Base-by-base conservation (phyloP, 23 tunicate species). In the Diplosoma virens region DNA sequence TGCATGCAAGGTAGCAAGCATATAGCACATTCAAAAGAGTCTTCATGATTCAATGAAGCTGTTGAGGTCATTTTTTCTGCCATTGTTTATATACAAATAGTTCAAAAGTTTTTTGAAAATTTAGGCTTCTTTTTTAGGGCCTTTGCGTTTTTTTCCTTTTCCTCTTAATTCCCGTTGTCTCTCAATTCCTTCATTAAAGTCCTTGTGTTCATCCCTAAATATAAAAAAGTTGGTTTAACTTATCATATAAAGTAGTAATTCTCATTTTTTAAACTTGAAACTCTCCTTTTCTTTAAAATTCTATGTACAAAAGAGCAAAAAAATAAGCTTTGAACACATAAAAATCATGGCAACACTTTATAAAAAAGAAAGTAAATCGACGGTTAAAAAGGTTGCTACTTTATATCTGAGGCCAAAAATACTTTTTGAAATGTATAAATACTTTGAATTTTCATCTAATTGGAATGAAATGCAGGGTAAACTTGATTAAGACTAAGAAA, bases 1-100 rank as follows among this genome's bases (percentile, higher is more conserved):
- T 87, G 95, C 77, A 87, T 64, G 55, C 82, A 87, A 32, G 83
- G 85, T 67, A 81, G 95, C 11, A 87, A 63, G 63, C 95, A 87
- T 11, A 87, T 81, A 21, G 95, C 95, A 73, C 95, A 87, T 31
- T 87, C 95, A 5, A 76, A 16, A 14, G 59, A 53, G 14, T 66
- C 65, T 52, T 77, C 89, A 28, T 37, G 59, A 5, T 7, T 9
- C 20, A 41, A 41, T 7, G 50, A 14, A 14, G 50, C 11, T 14
- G 14, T 14, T 41, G 50, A 41, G 14, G n/a, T n/a, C n/a, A n/a
- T n/a, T n/a, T 41, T 9, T 7, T 41, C 50, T 7, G 50, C 50
- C 50, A 41, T 41, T 9, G 14, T 41, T 7, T 14, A n/a, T n/a
- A n/a, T n/a, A n/a, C n/a, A n/a, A n/a, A n/a, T 41, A 41, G 14